phyloP scores from a whole-genome alignment of 2,797 vertebrate genomes.

The Lophotriccus pileatus region DNA sequence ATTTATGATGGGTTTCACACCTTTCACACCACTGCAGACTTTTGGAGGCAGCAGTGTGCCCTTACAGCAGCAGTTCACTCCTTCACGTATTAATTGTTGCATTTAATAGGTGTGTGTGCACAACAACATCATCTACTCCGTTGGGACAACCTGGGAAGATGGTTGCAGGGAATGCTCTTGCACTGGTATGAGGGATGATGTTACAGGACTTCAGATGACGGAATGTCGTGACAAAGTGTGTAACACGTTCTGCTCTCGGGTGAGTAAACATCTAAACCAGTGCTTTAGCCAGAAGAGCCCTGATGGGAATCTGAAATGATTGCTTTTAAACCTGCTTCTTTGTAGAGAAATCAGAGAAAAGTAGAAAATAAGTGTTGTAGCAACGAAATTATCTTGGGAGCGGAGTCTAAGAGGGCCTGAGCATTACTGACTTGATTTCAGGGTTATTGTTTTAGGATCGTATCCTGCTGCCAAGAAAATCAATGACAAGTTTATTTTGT shows the following conservation, averaged over 20 bases:
- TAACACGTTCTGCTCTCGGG: constrained; percentile 80
- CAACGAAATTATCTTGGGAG: background rate
- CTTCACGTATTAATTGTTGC: background rate
- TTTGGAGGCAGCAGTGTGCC: background rate
- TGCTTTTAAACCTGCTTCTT: background rate
- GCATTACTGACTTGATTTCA: background rate
- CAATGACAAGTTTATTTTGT: background rate
- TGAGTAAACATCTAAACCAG: constrained; percentile 65
- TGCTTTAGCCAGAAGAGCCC: background rate
- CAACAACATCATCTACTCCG: constrained; percentile 78
- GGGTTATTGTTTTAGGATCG: background rate
- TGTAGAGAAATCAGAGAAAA: background rate
- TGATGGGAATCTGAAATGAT: background rate
- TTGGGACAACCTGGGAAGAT: constrained; percentile 87
- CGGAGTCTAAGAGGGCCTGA: background rate
- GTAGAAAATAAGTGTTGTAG: background rate
- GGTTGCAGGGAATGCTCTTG: constrained; percentile 86
- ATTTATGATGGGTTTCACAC: background rate
- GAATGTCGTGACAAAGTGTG: constrained; percentile 85
- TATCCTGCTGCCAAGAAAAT: background rate
- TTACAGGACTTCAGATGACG: constrained; percentile 79
- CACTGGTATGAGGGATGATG: constrained; percentile 77
- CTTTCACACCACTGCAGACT: background rate
- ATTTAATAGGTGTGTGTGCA: constrained; percentile 88
- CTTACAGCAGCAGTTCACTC: background rate